These are phyloP conservation scores for Odontocerum albicorne DNA, from an alignment of 2,888 invertebrate genomes.

Conservation along the genomic window DNA sequence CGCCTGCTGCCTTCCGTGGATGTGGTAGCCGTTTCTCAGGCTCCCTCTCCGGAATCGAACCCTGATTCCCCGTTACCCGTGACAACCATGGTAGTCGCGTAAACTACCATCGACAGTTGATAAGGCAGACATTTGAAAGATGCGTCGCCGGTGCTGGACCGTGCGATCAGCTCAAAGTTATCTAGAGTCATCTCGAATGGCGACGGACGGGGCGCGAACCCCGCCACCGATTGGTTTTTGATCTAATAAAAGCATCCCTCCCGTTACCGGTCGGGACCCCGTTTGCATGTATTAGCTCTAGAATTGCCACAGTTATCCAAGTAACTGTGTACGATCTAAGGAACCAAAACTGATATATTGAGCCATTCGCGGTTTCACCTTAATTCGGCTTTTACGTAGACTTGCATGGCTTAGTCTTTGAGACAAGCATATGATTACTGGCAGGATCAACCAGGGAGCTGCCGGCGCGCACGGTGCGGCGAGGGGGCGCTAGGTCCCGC, in stretches of 20 bases:
- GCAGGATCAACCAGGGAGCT: no score
- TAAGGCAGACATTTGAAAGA: conserved; percentile 69
- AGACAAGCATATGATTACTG: no score
- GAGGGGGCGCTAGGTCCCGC: no score
- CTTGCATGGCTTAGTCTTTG: no score
- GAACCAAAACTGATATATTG: conserved; percentile 59
- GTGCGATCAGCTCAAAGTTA: conserved; percentile 48
- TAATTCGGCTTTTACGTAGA: conserved; percentile 61
- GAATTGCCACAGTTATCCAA: conserved; percentile 67
- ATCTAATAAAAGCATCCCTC: conserved; percentile 58
- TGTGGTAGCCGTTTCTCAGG: no score
- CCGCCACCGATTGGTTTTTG: conserved; percentile 54
- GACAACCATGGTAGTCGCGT: conserved; percentile 67
- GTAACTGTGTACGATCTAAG: conserved; percentile 53
- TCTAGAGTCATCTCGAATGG: conserved; percentile 52
- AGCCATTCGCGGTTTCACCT: conserved; percentile 63
- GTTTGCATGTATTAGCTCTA: conserved; percentile 68
- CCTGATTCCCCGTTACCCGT: conserved; percentile 76
- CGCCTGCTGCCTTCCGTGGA: conserved; percentile 74
- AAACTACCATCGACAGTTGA: conserved; percentile 69
- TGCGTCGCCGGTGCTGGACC: conserved; percentile 57
- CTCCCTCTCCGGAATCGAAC: no score
- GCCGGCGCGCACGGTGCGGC: no score
- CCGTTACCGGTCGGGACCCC: conserved; percentile 52
- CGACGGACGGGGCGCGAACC: conserved; percentile 45